phyloP scores from a whole-genome alignment of 2,797 vertebrate genomes.

The Arctocebus calabarensis region DNA sequence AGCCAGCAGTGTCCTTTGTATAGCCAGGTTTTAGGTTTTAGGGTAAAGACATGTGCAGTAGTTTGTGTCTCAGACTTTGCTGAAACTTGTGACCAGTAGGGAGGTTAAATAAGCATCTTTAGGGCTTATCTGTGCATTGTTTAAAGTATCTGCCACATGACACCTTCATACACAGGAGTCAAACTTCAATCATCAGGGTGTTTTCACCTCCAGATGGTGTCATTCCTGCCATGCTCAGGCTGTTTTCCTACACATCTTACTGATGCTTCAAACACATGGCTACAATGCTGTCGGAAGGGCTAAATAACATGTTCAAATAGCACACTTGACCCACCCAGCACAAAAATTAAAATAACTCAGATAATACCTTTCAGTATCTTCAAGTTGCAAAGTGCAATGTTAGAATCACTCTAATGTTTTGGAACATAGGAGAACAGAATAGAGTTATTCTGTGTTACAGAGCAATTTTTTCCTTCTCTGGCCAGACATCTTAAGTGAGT shows the following conservation, averaged over 20 bases:
- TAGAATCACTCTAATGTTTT: neutral
- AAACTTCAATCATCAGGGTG: neutral
- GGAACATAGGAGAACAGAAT: neutral
- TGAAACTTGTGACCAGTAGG: neutral
- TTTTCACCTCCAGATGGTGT: neutral
- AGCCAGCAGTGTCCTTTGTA: neutral
- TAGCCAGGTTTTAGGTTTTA: neutral
- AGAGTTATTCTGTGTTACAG: neutral
- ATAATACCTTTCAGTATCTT: neutral
- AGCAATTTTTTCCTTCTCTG: neutral
- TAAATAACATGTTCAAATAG: constrained; percentile 11
- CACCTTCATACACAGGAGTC: neutral
- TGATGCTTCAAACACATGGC: neutral
- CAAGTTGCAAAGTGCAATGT: neutral
- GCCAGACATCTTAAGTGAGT: neutral
- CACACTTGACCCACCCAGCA: neutral
- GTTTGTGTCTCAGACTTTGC: neutral
- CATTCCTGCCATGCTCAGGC: neutral
- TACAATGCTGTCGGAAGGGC: neutral
- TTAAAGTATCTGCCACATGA: neutral
- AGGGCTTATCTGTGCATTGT: neutral
- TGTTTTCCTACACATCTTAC: neutral
- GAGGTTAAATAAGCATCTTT: neutral
- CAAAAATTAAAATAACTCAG: constrained; percentile 43
- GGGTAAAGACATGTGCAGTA: neutral